phyloP scores from a whole-genome alignment of 2,797 vertebrate genomes.

The Varecia variegata region DNA sequence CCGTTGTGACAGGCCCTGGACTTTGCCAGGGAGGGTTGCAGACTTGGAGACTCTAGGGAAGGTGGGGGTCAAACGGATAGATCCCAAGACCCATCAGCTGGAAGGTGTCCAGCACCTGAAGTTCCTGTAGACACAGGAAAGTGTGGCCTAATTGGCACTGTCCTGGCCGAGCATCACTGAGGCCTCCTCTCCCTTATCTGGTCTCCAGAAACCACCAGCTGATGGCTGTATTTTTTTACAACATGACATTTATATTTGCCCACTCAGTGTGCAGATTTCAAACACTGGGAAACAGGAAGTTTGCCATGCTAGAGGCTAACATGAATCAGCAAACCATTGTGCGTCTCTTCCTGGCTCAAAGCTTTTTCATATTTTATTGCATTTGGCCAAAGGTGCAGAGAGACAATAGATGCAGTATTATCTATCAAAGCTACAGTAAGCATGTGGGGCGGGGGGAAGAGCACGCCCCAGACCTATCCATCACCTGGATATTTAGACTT shows the following conservation, averaged over 20 bases:
- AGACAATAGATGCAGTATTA: background rate
- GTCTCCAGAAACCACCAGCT: background rate
- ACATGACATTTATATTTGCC: too few species aligned
- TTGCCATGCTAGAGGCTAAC: background rate
- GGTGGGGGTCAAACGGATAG: background rate
- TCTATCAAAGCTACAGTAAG: background rate
- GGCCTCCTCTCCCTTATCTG: accelerated
- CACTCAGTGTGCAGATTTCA: accelerated
- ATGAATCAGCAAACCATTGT: accelerated
- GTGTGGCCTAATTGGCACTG: accelerated
- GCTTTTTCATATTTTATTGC: background rate
- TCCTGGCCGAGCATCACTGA: accelerated
- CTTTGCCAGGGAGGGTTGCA: too few species aligned
- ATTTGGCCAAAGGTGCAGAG: background rate
- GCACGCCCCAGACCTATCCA: background rate
- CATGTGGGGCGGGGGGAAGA: background rate
- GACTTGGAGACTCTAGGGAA: accelerated
- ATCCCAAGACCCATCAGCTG: too few species aligned
- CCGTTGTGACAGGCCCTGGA: background rate
- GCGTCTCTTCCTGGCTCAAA: background rate
- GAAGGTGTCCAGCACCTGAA: too few species aligned
- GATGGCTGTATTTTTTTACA: accelerated
- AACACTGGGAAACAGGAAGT: background rate
- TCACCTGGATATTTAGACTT: background rate
- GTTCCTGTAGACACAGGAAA: background rate